Evolutionary conservation across 2,797 vertebrate genomes (phyloP).

Genomic region (Harpagifer antarcticus): DNA sequence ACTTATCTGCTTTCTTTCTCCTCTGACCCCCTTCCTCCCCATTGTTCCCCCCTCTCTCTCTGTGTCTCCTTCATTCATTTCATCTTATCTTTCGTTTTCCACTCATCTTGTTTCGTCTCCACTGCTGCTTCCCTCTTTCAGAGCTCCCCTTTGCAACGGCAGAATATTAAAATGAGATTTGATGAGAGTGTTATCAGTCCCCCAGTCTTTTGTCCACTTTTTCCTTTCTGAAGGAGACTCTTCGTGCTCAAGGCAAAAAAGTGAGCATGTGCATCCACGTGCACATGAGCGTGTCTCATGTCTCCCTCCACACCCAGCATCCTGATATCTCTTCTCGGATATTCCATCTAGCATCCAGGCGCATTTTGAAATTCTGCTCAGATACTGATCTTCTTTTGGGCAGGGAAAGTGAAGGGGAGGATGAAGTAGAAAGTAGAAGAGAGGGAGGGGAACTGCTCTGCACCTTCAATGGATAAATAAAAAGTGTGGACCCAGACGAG

Average conservation of each 20-base stretch:
- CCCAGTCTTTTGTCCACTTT: conserved; percentile 76
- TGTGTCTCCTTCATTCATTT: conserved; percentile 69
- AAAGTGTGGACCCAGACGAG: conserved; percentile 52
- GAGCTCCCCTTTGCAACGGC: conserved; percentile 59
- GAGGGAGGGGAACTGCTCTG: conserved; percentile 25
- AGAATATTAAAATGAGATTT: conserved; percentile 83
- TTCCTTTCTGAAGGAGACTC: conserved; percentile 75
- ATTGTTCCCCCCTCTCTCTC: conserved; percentile 1
- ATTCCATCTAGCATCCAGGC: conserved; percentile 47
- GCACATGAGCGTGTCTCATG: conserved; percentile 15
- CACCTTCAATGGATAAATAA: conserved; percentile 54
- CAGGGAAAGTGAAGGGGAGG: conserved; percentile 21
- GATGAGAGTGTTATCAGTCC: conserved; percentile 80
- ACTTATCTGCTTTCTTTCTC: conserved; percentile 76
- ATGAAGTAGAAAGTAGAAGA: conserved; percentile 34
- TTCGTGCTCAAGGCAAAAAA: conserved; percentile 49
- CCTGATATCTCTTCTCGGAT: conserved; percentile 60
- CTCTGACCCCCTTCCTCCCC: conserved; percentile 25
- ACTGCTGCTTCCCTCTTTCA: conserved; percentile 62
- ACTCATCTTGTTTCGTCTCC: conserved; percentile 66
- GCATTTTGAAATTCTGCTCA: conserved; percentile 67
- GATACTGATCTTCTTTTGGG: conserved; percentile 55
- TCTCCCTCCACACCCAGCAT: conserved; percentile 31
- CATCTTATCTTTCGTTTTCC: conserved; percentile 80
- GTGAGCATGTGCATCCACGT: conserved; percentile 5